Percentiles rank a stretch among this genome's conserved stretches.
Evolutionary conservation across 2,888 invertebrate genomes (phyloP).

Genomic region (Proisotoma minuta): DNA sequence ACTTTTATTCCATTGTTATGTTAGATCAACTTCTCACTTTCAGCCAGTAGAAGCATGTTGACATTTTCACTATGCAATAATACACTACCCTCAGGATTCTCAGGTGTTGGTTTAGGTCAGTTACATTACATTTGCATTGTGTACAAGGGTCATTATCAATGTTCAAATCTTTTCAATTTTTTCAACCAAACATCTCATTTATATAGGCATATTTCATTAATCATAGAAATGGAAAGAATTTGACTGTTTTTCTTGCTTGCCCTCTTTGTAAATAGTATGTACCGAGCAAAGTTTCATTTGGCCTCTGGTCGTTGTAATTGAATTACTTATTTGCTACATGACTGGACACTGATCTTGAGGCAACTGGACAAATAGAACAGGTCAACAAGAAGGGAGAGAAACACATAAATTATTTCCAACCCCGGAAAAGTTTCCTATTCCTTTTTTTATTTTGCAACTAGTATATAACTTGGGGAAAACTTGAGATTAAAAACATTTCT

Average conservation of each 20-base stretch:
- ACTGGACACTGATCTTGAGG: background rate
- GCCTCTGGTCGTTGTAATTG: too few relatives aligned
- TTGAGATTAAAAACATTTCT: too few relatives aligned
- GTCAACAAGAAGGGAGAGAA: background rate
- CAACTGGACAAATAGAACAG: background rate
- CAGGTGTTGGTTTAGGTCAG: conserved; percentile 3
- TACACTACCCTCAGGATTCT: background rate
- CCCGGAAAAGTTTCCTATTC: too few relatives aligned
- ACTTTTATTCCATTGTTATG: background rate
- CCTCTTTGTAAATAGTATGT: too few relatives aligned
- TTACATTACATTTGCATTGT: background rate
- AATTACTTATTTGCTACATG: background rate
- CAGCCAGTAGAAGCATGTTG: conserved; percentile 2
- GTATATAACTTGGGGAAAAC: too few relatives aligned
- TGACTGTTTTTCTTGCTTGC: background rate
- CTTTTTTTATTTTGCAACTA: too few relatives aligned
- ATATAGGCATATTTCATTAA: too few relatives aligned
- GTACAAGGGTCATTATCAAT: background rate
- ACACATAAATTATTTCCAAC: too few relatives aligned
- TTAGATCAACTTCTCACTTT: conserved; percentile 23
- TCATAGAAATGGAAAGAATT: background rate
- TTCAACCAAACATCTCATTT: too few relatives aligned
- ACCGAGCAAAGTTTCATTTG: too few relatives aligned
- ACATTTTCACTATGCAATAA: conserved; percentile 7
- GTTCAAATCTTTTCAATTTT: background rate